These are phyloP conservation scores for Microchrysa polita DNA, from an alignment of 2,888 invertebrate genomes.

Conservation along the genomic window DNA sequence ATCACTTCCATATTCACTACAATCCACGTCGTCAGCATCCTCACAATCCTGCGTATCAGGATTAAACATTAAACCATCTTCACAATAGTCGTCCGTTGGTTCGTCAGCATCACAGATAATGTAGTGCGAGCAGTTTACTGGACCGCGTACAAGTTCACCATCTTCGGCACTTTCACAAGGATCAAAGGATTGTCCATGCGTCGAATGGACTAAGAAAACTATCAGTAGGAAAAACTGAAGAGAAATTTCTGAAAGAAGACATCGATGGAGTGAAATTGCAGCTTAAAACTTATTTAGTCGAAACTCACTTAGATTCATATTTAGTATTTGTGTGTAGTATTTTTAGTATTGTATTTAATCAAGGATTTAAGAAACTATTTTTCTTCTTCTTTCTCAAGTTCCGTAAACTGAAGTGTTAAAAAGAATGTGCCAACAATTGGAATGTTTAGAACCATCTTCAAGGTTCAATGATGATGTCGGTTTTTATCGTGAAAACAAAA, in stretches of 20 bases:
- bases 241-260: not conserved
- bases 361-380: too few relatives aligned
- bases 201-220: not conserved
- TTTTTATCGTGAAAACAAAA: not conserved
- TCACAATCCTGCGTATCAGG: constrained; percentile 45
- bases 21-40: constrained; percentile 56
- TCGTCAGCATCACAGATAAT: constrained; percentile 57
- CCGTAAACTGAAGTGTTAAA: too few relatives aligned
- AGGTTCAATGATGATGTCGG: not conserved
- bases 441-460: not conserved
- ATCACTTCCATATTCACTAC: constrained; percentile 47
- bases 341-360: too few relatives aligned
- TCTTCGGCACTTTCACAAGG: constrained; percentile 54
- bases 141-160: constrained; percentile 52
- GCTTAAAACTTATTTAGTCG: too few relatives aligned
- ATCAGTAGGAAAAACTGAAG: not conserved
- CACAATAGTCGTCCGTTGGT: constrained; percentile 56
- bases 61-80: constrained; percentile 51
- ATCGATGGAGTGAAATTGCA: too few relatives aligned
- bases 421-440: too few relatives aligned
- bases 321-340: too few relatives aligned
- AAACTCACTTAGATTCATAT: too few relatives aligned
- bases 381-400: too few relatives aligned
- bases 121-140: constrained; percentile 56
- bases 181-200: constrained; percentile 49